Base-by-base conservation (phyloP, 2,888 invertebrate genomes). In the Rhogogaster chlorosoma region DNA sequence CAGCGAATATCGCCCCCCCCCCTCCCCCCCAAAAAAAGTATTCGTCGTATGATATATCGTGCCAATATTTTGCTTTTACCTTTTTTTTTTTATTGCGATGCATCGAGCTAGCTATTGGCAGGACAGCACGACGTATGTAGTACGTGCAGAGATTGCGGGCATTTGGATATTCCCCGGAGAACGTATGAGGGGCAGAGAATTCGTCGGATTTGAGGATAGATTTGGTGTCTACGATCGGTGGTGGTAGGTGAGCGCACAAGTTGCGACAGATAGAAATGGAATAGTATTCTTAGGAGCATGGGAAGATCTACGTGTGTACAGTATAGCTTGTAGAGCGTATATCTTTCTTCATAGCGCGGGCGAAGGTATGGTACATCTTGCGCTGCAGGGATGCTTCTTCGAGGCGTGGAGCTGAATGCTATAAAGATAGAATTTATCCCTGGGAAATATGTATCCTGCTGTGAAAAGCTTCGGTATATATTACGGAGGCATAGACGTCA, bases 171-270 rank as follows among this genome's bases (percentile, higher is more conserved):
- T 42, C 22, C 71, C 42, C 2, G n/a, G 22, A 73, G 42, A 38
- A 73, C 22, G 71, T 73, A 42, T 3, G 22, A 73, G 32, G 32
- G n/a, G 2, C 10, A 42, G 87, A 88, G 88, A 89, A 87, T 89
- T 87, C 88, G 87, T 85, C 84, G 87, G 86, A 87, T 88, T 87
- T 85, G 70, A 71, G 86, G 82, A 86, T 86, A 88, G 86, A 73
- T 73, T 38, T 42, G 38, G n/a, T 73, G 22, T 42, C 4, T 10
- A 15, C 12, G 45, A 12, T 45, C 45, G 45, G 45, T 45, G 12
- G 10, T 42, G 42, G 42, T 42, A 42, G 42, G 42, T 42, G 42
- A 42, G 42, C 42, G 10, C 42, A 42, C 45, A 45, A 45, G n/a
- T 26, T 32, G 80, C 80, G 80, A 80, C 80, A 38, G 32, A 80